Evolutionary conservation across 2,113 vertebrate species (phyloP).

Genomic region (Ailuropoda melanoleuca): DNA sequence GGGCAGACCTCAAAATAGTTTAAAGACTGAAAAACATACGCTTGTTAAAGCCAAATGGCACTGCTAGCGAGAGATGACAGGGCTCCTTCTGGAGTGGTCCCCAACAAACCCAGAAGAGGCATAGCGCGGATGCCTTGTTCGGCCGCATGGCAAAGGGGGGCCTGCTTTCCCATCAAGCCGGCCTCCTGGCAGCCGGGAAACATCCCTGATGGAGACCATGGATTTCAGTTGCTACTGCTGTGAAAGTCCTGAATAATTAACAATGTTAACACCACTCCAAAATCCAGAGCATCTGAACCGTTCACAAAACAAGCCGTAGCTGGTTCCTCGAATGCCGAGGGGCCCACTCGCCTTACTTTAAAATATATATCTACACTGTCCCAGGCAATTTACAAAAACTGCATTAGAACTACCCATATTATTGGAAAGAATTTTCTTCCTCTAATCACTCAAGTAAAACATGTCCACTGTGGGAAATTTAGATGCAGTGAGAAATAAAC

Average conservation of each 20-base stretch:
- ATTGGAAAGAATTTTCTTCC: background rate
- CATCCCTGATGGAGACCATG: background rate
- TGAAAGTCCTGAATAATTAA: background rate
- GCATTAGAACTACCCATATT: background rate
- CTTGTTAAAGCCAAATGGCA: slow-evolving; percentile 25
- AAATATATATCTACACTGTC: background rate
- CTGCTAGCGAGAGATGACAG: slow-evolving; percentile 31
- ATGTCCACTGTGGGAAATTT: background rate
- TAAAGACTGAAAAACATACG: background rate
- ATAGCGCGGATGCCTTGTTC: background rate
- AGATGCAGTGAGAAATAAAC: background rate
- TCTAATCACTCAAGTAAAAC: background rate
- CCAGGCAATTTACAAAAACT: background rate
- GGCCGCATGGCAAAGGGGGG: background rate
- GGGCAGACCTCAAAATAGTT: background rate
- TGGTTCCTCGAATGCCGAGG: background rate
- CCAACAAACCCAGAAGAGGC: background rate
- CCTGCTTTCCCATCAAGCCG: background rate
- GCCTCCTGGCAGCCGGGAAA: background rate
- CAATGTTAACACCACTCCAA: background rate
- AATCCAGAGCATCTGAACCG: background rate
- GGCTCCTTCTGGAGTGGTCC: slow-evolving; percentile 20
- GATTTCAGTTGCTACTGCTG: background rate
- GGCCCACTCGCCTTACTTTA: background rate
- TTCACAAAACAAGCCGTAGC: background rate